Conservation (phyloP, 2,797 vertebrate genomes). For the Trachurus trachurus region DNA sequence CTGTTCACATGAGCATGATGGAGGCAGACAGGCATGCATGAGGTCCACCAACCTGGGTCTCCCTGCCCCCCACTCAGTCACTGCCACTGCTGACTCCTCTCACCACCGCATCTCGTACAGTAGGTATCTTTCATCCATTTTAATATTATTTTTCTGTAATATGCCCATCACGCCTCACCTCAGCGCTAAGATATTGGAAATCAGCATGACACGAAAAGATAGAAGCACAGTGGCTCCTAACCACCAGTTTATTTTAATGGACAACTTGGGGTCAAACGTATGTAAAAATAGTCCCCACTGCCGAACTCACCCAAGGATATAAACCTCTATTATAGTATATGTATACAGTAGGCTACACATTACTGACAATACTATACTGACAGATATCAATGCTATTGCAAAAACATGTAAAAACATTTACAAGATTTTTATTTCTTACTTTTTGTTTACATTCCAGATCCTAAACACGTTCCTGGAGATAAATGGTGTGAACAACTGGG, state of each 20-base stretch:
- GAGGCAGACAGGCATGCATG: constrained; percentile 69
- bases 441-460: background rate
- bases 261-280: background rate
- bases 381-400: background rate
- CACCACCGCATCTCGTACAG: constrained; percentile 19
- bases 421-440: background rate
- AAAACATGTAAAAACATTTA: background rate
- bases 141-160: background rate
- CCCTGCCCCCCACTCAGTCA: constrained; percentile 36
- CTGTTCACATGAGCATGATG: constrained; percentile 78
- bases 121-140: constrained; percentile 16
- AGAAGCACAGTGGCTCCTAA: background rate
- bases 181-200: background rate
- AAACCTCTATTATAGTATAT: too few relatives aligned
- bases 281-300: background rate
- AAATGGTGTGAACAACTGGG: background rate
- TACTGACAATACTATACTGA: background rate
- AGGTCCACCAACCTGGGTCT: constrained; percentile 65
- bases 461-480: background rate
- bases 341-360: too few relatives aligned
- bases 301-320: background rate
- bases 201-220: background rate
- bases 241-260: background rate
- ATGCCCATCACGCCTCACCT: background rate
- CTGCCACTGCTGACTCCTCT: constrained; percentile 39